A percentile compares a stretch with the other conserved stretches of the same genome.
Conservation (phyloP, 2,888 invertebrate species). For the Drosophila fungiperda region DNA sequence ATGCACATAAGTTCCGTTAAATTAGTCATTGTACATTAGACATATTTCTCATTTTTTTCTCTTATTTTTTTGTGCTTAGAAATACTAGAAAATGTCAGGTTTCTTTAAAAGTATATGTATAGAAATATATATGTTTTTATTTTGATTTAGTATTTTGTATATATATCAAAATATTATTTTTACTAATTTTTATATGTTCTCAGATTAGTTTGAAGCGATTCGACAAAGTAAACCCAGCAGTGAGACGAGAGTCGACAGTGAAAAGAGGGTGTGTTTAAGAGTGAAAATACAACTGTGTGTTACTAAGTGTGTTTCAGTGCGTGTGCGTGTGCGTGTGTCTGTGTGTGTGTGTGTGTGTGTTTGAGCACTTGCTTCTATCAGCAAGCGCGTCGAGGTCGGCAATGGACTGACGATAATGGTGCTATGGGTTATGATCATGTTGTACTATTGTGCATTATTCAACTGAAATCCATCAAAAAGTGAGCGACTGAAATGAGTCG, state of each 20-base stretch:
- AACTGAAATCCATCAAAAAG: slow-evolving; percentile 20
- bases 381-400: slow-evolving; percentile 17
- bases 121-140: neutral
- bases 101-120: neutral
- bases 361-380: slow-evolving; percentile 20
- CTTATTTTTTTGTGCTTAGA: neutral
- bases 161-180: neutral
- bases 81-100: neutral
- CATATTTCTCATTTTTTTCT: neutral
- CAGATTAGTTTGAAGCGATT: neutral
- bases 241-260: neutral
- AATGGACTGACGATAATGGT: slow-evolving; percentile 34
- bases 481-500: neutral
- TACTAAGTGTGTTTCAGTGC: neutral
- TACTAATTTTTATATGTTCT: neutral
- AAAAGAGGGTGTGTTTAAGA: neutral
- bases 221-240: neutral
- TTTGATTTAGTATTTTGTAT: neutral
- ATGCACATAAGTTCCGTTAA: neutral
- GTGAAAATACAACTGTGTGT: neutral
- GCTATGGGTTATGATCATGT: slow-evolving; percentile 32
- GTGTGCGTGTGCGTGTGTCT: neutral
- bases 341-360: neutral
- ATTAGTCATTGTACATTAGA: neutral
- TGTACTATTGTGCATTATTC: slow-evolving; percentile 19